Conservation (phyloP, 2,888 invertebrate species). For the Tipula vernalis region DNA sequence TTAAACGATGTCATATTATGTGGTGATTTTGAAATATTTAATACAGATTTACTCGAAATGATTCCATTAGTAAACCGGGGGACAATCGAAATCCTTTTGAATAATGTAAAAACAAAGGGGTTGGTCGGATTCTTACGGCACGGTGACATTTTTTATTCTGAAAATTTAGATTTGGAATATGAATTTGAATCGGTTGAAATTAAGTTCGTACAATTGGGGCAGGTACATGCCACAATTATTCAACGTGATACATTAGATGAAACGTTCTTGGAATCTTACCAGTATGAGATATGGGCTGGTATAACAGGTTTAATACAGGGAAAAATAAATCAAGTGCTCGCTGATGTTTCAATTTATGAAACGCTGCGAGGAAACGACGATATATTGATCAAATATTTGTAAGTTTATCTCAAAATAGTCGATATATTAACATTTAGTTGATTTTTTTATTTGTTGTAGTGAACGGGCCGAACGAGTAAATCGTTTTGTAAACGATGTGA, state of each 20-base stretch:
- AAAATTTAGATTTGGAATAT: not conserved
- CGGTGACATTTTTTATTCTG: not conserved
- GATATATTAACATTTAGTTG: not conserved
- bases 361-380: not conserved
- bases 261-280: not conserved
- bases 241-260: not conserved
- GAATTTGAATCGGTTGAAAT: not conserved
- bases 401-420: not conserved
- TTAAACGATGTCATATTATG: not conserved
- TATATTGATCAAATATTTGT: not conserved
- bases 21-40: not conserved
- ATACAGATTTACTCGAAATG: not conserved
- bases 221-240: not conserved
- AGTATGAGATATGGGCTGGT: not conserved
- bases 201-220: not conserved
- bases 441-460: not conserved
- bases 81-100: not conserved
- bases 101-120: not conserved
- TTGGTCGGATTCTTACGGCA: not conserved
- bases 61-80: not conserved
- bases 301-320: not conserved
- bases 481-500: not conserved
- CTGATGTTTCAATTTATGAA: not conserved
- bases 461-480: not conserved
- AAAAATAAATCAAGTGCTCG: not conserved